Evolutionary conservation across 2,113 vertebrate genomes (phyloP).

Genomic region (Euleptes europaea): DNA sequence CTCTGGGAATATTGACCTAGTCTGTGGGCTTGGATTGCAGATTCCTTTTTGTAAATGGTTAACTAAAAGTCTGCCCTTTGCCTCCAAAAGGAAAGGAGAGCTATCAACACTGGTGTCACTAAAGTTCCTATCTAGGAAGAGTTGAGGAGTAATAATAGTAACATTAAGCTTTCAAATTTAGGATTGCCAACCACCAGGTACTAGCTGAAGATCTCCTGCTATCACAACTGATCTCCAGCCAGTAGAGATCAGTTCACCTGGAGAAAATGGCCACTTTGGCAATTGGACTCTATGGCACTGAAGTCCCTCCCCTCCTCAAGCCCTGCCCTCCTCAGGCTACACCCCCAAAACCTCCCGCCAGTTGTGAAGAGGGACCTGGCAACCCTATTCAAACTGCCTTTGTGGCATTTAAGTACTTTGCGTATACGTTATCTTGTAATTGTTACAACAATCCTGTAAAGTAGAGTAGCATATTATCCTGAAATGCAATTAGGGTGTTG

Average conservation of each 20-base stretch:
- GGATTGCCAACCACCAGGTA: too few relatives aligned
- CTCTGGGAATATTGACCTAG: background rate
- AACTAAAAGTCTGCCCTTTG: background rate
- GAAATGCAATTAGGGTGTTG: background rate
- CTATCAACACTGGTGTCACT: background rate
- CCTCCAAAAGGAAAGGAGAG: fast-evolving
- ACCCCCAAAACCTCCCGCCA: too few relatives aligned
- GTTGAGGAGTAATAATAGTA: background rate
- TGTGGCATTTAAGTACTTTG: background rate
- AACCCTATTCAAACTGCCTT: too few relatives aligned
- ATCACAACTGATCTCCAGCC: too few relatives aligned
- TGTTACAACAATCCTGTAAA: background rate
- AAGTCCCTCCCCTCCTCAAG: too few relatives aligned
- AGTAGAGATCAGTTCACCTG: too few relatives aligned
- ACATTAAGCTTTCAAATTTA: background rate
- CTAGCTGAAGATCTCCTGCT: too few relatives aligned
- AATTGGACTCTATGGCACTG: too few relatives aligned
- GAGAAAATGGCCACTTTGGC: too few relatives aligned
- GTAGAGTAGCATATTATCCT: background rate
- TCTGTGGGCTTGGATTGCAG: background rate
- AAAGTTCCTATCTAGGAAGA: background rate
- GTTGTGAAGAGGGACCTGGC: too few relatives aligned
- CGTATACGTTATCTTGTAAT: background rate
- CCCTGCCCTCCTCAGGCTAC: too few relatives aligned
- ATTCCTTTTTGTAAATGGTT: background rate